These are phyloP conservation scores for Hypomecis atomaria DNA, from an alignment of 2,888 invertebrate species.

Conservation along the genomic window DNA sequence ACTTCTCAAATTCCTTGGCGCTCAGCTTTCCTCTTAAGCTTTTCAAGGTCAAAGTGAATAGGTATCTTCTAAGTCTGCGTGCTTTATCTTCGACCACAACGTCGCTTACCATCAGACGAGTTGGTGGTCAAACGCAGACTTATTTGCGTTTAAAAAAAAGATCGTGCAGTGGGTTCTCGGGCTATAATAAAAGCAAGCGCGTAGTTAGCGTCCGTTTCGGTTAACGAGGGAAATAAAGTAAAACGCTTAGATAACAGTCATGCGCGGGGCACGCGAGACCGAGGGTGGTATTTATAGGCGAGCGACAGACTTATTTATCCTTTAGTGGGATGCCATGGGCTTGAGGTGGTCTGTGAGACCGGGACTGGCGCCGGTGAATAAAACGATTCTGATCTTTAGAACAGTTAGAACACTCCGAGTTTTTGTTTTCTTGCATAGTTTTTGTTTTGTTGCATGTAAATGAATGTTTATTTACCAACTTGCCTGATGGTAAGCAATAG, in stretches of 20 bases:
- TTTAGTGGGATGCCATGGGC: conserved; percentile 19
- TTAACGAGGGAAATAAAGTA: conserved; percentile 34
- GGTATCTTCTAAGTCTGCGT: too few relatives aligned
- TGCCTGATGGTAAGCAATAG: too few relatives aligned
- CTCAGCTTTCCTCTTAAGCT: too few relatives aligned
- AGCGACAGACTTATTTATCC: conserved; percentile 24
- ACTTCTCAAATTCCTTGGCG: too few relatives aligned
- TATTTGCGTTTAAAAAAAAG: too few relatives aligned
- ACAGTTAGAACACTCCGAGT: background rate
- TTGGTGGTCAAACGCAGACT: too few relatives aligned
- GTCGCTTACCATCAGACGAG: too few relatives aligned
- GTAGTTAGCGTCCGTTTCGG: conserved; percentile 27
- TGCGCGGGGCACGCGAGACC: conserved; percentile 52
- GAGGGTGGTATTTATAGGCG: conserved; percentile 63
- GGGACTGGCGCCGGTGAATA: conserved; percentile 25
- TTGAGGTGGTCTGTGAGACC: conserved; percentile 22
- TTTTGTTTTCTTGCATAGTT: background rate
- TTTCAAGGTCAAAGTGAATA: too few relatives aligned
- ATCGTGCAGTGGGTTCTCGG: too few relatives aligned
- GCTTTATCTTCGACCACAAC: too few relatives aligned
- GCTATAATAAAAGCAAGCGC: conserved; percentile 11
- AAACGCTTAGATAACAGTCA: conserved; percentile 48
- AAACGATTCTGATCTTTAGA: conserved; percentile 3
- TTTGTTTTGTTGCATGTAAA: background rate
- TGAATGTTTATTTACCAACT: too few relatives aligned